Percentiles rank a stretch among this genome's conserved stretches.
Evolutionary conservation across 2,888 invertebrate genomes (phyloP).

Genomic region (Agrochola lychnidis): DNA sequence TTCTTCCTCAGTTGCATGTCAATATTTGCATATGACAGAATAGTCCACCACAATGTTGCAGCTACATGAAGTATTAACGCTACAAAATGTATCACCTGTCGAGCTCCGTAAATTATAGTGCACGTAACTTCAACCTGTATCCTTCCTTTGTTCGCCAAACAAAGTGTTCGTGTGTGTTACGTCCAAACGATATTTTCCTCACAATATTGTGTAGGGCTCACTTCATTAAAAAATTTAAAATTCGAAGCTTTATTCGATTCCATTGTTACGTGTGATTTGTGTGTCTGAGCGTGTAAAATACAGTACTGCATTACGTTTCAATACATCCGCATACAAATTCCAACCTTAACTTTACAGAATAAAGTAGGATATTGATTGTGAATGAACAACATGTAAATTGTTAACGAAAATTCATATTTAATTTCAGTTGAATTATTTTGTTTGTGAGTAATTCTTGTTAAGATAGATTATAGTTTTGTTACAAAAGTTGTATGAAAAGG

Average conservation of each 20-base stretch:
- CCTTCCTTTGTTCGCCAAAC: constrained; percentile 48
- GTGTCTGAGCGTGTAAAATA: constrained; percentile 82
- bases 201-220: constrained; percentile 85
- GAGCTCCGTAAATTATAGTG: constrained; percentile 32
- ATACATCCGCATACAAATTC: constrained; percentile 62
- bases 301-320: constrained; percentile 75
- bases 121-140: constrained; percentile 42
- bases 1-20: background rate
- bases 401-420: constrained; percentile 77
- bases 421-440: constrained; percentile 80
- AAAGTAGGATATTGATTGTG: constrained; percentile 68
- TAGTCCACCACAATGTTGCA: constrained; percentile 2
- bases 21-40: constrained; percentile 22
- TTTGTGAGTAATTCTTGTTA: constrained; percentile 76
- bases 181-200: constrained; percentile 81
- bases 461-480: constrained; percentile 72
- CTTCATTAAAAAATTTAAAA: constrained; percentile 89
- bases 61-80: constrained; percentile 23
- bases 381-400: constrained; percentile 56
- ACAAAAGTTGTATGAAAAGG: constrained; percentile 53
- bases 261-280: constrained; percentile 88
- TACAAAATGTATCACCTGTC: constrained; percentile 43
- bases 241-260: constrained; percentile 84
- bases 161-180: constrained; percentile 72
- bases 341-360: constrained; percentile 66